Evolutionary conservation across 1,140 invertebrate genomes (phyloP), one percentile per base, ranked within the genome.

Genomic region (Aphaenogaster ashmeadi): DNA sequence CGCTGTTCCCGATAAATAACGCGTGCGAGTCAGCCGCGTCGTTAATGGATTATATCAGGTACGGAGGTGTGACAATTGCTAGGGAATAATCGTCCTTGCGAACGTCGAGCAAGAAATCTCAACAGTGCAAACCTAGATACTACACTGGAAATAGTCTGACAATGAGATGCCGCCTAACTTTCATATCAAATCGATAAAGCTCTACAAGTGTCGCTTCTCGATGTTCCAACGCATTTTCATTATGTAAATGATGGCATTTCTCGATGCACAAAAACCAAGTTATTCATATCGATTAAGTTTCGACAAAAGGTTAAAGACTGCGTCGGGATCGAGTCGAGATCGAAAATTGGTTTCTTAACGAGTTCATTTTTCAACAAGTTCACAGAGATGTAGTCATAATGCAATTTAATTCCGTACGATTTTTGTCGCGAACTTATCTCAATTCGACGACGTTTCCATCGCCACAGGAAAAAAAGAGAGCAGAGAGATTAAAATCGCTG

Each of bases 401-500:
- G 13, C 13, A 36, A 81, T 81, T 69, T 41, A 41, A 56, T n/a
- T 21, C 2, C 13, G 33, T 38, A n/a, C 15, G 8, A 56, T 54
- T 80, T 54, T 72, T 58, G 15, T 83, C 9, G 18, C 9, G 0
- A 47, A 44, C 33, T 72, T 44, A 69, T 54, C 15, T 54, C 52
- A 58, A 47, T 47, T 72, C 27, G 18, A 36, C 1, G 54, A 58
- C 54, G 27, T 72, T 50, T 47, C 52, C 15, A 86, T 80, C 62
- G 13, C 13, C 13, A 27, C 11, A 9, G 2, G 3, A 21, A 41
- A 47, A 78, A 47, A 86, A n/a, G 18, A 86, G 18, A 62, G 15
- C 7, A 50, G 21, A 44, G 18, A 56, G 74, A 67, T 52, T 79
- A 79, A 86, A 38, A 78, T 0, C 44, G 21, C 18, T 54, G 44